phyloP scores from a whole-genome alignment of 2,797 vertebrate species.

The Sebastes steindachneri region DNA sequence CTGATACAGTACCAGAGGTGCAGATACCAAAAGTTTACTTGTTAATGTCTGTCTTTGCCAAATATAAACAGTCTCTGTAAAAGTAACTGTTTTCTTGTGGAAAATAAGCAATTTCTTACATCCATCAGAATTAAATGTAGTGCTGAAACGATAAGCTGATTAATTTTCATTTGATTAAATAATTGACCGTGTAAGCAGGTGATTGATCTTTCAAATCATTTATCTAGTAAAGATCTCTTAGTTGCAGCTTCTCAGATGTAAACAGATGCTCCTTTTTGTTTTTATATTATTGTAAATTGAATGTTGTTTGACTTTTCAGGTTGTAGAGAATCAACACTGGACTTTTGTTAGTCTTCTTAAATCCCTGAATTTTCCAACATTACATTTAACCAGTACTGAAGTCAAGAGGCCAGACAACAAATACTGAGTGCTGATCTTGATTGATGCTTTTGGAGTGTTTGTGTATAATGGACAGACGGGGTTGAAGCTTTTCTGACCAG shows the following conservation, averaged over 20 bases:
- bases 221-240: background rate
- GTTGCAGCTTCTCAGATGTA: background rate
- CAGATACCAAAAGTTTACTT: background rate
- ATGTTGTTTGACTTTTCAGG: background rate
- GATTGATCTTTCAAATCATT: background rate
- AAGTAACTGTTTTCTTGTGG: background rate
- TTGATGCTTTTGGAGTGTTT: background rate
- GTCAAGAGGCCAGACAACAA: background rate
- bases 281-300: background rate
- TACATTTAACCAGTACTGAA: background rate
- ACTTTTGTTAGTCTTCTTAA: too few species aligned
- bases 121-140: background rate
- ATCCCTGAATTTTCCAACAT: background rate
- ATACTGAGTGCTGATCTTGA: background rate
- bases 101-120: background rate
- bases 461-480: rapidly evolving
- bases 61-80: background rate
- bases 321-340: background rate
- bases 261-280: background rate
- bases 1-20: too few species aligned
- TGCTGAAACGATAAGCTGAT: background rate
- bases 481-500: background rate
- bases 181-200: background rate
- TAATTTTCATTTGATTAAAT: background rate
- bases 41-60: background rate